These are phyloP conservation scores for Prenolepis imparis DNA, from an alignment of 2,888 invertebrate species.

Conservation along the genomic window DNA sequence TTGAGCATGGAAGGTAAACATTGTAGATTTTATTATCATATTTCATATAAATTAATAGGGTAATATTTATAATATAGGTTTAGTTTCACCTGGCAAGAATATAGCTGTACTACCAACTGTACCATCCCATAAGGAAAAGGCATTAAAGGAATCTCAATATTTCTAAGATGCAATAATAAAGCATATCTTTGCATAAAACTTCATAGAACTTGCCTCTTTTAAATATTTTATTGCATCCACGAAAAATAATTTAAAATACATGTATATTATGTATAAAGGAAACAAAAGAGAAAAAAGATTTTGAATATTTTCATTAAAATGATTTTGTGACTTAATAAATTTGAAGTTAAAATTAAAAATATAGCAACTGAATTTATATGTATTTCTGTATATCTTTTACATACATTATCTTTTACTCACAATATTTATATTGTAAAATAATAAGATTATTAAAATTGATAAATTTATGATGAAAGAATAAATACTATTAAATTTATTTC, in stretches of 20 bases:
- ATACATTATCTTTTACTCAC: background rate
- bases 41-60: conserved; percentile 30
- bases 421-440: background rate
- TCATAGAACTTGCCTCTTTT: background rate
- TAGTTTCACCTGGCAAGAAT: background rate
- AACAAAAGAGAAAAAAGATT: background rate
- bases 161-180: conserved; percentile 23
- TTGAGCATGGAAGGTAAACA: conserved; percentile 79
- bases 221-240: background rate
- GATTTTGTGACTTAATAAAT: background rate
- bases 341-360: conserved; percentile 16
- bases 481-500: background rate
- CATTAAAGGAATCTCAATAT: conserved; percentile 16
- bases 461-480: background rate
- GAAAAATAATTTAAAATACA: background rate
- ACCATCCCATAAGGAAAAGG: conserved; percentile 34
- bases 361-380: background rate
- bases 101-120: background rate
- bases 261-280: background rate
- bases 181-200: background rate
- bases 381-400: background rate
- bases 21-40: conserved; percentile 19
- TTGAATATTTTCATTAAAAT: background rate
- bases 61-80: conserved; percentile 3
- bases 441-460: background rate